Base-by-base conservation (phyloP, 30 jellyfish, hydroid and myxozoan species). In the Aurelia aurita complex sp. Pacific region DNA sequence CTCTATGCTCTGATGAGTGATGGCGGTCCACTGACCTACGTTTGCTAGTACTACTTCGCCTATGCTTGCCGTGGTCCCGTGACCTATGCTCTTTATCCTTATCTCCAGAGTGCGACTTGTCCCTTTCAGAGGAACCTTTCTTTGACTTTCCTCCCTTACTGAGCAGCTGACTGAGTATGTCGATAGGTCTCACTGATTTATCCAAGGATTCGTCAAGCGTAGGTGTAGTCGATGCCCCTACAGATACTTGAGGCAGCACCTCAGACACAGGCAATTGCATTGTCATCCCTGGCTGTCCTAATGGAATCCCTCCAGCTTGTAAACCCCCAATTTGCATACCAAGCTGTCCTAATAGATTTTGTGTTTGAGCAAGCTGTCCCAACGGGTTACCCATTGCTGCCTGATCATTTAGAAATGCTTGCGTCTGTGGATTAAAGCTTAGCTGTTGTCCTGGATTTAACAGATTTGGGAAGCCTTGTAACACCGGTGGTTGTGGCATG, bases 191-290 rank as follows among this genome's bases (percentile, higher is more conserved):
- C 23, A 77, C 76, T 0, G 90, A 18, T 34, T 40, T 50, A 34
- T 66, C 94, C 65, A 23, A 19, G 0, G 86, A 74, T 42, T 87
- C 96, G 42, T 87, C 96, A 52, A 76, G 91, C 10, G 91, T 80
- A 5, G 96, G 91, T 3, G 91, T 88, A 18, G 92, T 70, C 33
- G 85, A 29, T 10, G 85, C 82, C 6, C 64, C 86, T 17, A 60
- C 35, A 33, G 84, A 79, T 19, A 23, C 53, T 34, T 18, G 64
- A 18, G 81, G 46, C 12, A 66, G 36, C 52, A 53, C 72, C 36
- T 59, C 82, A 38, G 90, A 51, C 64, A 38, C 77, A 12, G 73
- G 76, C 42, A 86, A 38, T 60, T 80, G 89, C 77, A 77, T 57
- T 34, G 79, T 42, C 4, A 81, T n/a, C 38, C 40, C 79, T 32